Conservation (phyloP, 2,888 invertebrate genomes). For the Nomada flava region DNA sequence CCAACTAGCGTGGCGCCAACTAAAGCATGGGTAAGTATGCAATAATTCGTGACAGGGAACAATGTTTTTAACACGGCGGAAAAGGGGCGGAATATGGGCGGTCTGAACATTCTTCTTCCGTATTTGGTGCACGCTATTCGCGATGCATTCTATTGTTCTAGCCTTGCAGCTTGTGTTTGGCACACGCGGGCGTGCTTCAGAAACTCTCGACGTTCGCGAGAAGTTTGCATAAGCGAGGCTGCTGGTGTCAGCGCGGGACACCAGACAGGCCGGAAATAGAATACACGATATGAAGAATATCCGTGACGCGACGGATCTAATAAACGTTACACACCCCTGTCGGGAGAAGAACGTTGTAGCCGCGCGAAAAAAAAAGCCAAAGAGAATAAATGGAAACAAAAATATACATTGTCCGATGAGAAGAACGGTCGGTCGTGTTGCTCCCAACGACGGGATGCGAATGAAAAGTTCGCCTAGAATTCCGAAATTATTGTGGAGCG, state of each 20-base stretch:
- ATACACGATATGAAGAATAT: conserved; percentile 48
- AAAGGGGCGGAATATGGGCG: conserved; percentile 1
- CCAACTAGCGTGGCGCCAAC: not conserved
- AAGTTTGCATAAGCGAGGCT: conserved; percentile 72
- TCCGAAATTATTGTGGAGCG: not conserved
- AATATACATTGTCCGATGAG: not conserved
- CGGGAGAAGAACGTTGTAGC: not conserved
- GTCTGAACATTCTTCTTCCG: conserved; percentile 37
- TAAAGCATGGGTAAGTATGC: conserved; percentile 30
- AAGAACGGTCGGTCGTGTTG: not conserved
- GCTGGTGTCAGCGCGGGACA: conserved; percentile 49
- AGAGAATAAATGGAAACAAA: not conserved
- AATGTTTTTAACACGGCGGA: conserved; percentile 40
- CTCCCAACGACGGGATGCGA: not conserved
- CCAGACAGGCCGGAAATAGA: conserved; percentile 51
- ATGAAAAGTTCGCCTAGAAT: conserved; percentile 24
- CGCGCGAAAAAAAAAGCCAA: not conserved
- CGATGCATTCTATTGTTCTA: conserved; percentile 47
- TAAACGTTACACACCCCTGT: conserved; percentile 7
- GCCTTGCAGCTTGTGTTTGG: conserved; percentile 63
- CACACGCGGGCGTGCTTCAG: conserved; percentile 60
- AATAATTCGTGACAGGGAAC: conserved; percentile 32
- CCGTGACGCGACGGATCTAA: conserved; percentile 26
- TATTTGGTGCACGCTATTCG: conserved; percentile 27
- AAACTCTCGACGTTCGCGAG: conserved; percentile 65